Percentiles rank a stretch among this genome's conserved stretches.
phyloP scores from a whole-genome alignment of 2,888 invertebrate genomes.

The Ceraclea dissimilis region DNA sequence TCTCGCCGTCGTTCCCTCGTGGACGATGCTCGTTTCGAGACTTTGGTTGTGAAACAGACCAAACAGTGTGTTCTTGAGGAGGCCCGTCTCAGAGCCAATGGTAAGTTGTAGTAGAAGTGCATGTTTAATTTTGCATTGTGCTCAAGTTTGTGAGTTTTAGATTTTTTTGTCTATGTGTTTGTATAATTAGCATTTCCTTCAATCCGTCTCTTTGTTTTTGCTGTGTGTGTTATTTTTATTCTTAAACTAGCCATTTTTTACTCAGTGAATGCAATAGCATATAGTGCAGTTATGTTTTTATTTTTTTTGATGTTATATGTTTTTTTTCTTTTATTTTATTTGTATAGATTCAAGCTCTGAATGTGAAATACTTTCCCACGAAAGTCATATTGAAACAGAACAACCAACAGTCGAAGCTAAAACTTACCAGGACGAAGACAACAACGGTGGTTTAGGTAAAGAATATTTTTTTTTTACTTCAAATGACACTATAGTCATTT shows the following conservation, averaged over 20 bases:
- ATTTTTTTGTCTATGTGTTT: background rate
- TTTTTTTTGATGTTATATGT: constrained; percentile 26
- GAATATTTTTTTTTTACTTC: too few species aligned
- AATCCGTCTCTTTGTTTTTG: too few species aligned
- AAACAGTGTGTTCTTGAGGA: constrained; percentile 89
- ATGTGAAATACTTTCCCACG: constrained; percentile 52
- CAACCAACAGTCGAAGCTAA: constrained; percentile 43
- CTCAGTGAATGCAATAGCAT: too few species aligned
- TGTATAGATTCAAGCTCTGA: constrained; percentile 56
- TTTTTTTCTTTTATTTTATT: constrained; percentile 28
- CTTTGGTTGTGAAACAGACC: constrained; percentile 89
- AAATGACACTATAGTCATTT: too few species aligned
- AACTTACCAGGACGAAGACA: constrained; percentile 43
- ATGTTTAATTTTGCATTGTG: constrained; percentile 20
- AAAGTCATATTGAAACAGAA: constrained; percentile 40
- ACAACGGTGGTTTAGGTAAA: constrained; percentile 52
- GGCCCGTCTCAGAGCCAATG: constrained; percentile 81
- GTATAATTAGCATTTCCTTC: too few species aligned
- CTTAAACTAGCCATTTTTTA: too few species aligned
- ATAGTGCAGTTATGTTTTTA: too few species aligned
- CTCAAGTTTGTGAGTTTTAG: background rate
- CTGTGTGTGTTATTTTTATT: background rate
- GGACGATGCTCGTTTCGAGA: constrained; percentile 96
- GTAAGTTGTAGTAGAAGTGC: too few species aligned
- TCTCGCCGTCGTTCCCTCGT: constrained; percentile 92